Conservation (phyloP, 2,113 vertebrate species). For the Asarcornis scutulata region DNA sequence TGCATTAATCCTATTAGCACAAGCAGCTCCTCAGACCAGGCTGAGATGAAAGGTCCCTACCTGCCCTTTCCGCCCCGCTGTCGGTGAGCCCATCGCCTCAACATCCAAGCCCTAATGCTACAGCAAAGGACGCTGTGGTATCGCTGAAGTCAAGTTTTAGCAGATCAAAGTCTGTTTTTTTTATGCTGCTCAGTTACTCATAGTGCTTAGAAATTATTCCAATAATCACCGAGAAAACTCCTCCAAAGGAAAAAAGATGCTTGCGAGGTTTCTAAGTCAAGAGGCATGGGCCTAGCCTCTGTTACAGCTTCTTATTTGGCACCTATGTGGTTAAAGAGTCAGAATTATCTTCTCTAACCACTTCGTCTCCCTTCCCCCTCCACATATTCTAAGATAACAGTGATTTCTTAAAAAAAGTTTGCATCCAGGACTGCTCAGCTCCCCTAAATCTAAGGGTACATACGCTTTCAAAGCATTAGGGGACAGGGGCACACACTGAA, state of each 20-base stretch:
- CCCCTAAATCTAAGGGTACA: neutral
- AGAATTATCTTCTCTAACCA: neutral
- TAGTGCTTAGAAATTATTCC: neutral
- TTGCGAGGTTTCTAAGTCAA: neutral
- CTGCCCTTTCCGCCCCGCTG: neutral
- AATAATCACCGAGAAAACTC: neutral
- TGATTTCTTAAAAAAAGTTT: neutral
- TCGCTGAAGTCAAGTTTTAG: neutral
- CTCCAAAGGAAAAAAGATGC: neutral
- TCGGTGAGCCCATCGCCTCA: fast-evolving
- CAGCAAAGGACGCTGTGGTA: neutral
- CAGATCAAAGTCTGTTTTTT: neutral
- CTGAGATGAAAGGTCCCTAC: slow-evolving; percentile 10
- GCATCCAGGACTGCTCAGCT: neutral
- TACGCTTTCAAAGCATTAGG: neutral
- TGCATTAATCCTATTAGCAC: neutral
- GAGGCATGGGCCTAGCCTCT: neutral
- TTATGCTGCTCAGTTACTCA: neutral
- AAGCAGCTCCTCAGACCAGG: neutral
- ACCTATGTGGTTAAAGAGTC: neutral
- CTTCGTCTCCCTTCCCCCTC: neutral
- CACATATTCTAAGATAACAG: neutral
- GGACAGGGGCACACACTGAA: too few species aligned
- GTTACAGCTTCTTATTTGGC: neutral
- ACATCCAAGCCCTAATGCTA: neutral